Evolutionary conservation across 2,888 invertebrate species (phyloP), one percentile per base, ranked within the genome.

Genomic region (Dicranocentrus wangi): DNA sequence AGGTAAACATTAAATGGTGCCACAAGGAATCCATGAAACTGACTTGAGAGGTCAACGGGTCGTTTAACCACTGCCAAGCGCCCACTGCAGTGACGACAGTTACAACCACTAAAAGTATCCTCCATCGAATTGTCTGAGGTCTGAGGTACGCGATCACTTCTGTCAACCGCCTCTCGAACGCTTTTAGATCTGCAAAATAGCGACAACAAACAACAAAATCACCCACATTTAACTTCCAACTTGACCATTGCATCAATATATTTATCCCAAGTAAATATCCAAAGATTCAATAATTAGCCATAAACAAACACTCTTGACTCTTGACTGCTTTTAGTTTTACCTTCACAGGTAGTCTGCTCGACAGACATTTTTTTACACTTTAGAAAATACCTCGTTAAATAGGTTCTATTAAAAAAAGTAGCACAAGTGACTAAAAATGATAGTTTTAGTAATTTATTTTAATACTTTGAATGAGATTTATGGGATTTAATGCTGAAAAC

Each of bases 101-200:
- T 82, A 96, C 93, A 68, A 95, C 92, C 71, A 93, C 93, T 87
- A 99, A 90, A 58, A 98, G 90, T 89, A 97, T 93, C 92, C 98
- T 93, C 99, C 99, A 99, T 90, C 97, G 92, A 87, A 94, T 92
- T 70, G 98, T 97, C 61, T 96, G 93, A 42, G 99, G 99, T 88
- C 97, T 96, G 87, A 98, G 92, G 88, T 97, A 96, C 86, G 95
- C 94, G 88, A 99, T 97, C 17, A 99, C 98, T 91, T 99, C 99
- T 0, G 98, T 99, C 25, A 99, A 91, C 72, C 99, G 92, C 85
- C 98, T 92, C 90, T 99, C 99, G 89, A 99, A 99, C 47, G 98
- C 98, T 90, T 98, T 99, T 87, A 99, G 91, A 92, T 99, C 99
- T 95, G 90, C 88, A 90, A 91, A 87, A 86, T n/a, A n/a, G n/a